phyloP scores from a whole-genome alignment of 2,888 invertebrate genomes.

The Steinernema scapterisci region DNA sequence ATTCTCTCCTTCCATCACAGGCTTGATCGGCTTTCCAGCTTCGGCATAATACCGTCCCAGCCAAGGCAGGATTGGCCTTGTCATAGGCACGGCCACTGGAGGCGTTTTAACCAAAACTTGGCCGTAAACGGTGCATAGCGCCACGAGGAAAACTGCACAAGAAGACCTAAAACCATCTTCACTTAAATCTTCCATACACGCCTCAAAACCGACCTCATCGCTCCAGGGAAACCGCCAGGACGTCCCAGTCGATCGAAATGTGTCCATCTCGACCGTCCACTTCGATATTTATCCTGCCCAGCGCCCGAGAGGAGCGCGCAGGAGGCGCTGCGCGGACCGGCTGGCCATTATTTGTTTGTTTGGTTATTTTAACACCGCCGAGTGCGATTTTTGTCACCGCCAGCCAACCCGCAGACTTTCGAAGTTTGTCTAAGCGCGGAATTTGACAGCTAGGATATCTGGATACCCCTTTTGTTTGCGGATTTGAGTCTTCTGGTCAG shows the following conservation, averaged over 20 bases:
- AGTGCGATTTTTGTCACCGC: conserved; percentile 27
- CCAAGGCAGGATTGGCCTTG: conserved; percentile 12
- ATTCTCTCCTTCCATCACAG: conserved; percentile 12
- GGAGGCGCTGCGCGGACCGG: neutral
- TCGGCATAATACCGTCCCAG: conserved; percentile 16
- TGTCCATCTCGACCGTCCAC: neutral
- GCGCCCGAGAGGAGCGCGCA: neutral
- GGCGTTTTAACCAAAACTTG: conserved; percentile 10
- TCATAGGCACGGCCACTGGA: conserved; percentile 16
- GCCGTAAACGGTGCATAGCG: neutral
- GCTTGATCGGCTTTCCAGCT: conserved; percentile 6
- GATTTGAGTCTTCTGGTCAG: neutral
- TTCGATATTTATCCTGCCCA: neutral
- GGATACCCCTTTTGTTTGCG: neutral
- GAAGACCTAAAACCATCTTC: neutral
- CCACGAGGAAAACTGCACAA: neutral
- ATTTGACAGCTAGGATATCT: neutral
- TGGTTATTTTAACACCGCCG: neutral
- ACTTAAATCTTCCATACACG: neutral
- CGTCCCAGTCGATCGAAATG: conserved; percentile 9
- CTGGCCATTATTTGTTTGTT: conserved; percentile 29
- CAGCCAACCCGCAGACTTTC: neutral
- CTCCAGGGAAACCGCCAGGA: neutral
- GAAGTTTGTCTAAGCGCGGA: neutral
- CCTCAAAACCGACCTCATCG: neutral